A percentile compares a stretch with the other conserved stretches of the same genome.
These are phyloP conservation scores for Paguma larvata DNA, from an alignment of 2,797 vertebrate genomes.

Conservation along the genomic window DNA sequence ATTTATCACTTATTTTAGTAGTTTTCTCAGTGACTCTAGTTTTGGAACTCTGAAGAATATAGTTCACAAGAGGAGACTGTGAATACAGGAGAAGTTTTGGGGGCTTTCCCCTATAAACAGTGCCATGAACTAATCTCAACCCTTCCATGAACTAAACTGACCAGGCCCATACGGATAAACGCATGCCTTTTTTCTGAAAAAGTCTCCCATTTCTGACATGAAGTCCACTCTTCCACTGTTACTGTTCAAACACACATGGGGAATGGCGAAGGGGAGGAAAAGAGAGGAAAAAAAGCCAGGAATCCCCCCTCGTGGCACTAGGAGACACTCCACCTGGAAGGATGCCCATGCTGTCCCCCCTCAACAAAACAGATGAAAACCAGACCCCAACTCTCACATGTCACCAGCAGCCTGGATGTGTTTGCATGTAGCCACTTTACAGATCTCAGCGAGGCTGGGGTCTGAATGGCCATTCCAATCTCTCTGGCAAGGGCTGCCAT, in stretches of 20 bases:
- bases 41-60: conserved; percentile 11
- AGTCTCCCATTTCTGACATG: neutral
- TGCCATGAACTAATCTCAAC: conserved; percentile 2
- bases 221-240: neutral
- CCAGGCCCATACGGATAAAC: neutral
- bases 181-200: neutral
- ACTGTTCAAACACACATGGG: neutral
- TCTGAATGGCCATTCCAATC: conserved; percentile 58
- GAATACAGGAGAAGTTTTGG: neutral
- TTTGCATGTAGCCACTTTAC: conserved; percentile 62
- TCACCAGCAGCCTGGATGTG: conserved; percentile 50
- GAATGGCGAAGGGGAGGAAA: neutral
- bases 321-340: conserved; percentile 54
- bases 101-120: neutral
- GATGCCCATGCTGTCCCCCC: neutral
- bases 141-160: neutral
- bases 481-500: conserved; percentile 73
- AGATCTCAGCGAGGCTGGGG: conserved; percentile 38
- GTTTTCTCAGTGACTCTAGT: neutral
- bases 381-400: conserved; percentile 70
- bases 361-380: conserved; percentile 64
- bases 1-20: neutral
- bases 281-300: neutral
- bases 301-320: neutral
- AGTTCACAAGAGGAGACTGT: neutral